phyloP scores from a whole-genome alignment of 2,113 vertebrate genomes.

The Camelus dromedarius region DNA sequence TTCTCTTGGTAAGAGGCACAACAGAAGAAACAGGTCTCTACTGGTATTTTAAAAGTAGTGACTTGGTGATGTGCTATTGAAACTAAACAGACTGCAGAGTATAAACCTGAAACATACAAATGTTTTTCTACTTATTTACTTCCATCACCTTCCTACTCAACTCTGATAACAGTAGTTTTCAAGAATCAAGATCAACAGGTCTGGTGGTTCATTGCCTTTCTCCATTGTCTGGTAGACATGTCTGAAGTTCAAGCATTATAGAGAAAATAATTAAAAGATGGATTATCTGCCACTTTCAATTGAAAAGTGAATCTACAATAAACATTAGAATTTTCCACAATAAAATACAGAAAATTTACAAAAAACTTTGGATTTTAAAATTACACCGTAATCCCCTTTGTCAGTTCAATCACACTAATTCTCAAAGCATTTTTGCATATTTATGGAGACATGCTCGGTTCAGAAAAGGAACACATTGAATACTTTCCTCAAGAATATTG shows the following conservation, averaged over 20 bases:
- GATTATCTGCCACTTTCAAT: conserved; percentile 35
- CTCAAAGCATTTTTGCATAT: background rate
- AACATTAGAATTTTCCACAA: conserved; percentile 32
- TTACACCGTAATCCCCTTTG: background rate
- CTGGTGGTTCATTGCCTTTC: background rate
- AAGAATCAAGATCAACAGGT: background rate
- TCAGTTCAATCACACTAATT: background rate
- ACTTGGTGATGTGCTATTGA: background rate
- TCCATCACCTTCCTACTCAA: background rate
- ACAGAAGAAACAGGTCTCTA: background rate
- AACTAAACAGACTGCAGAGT: background rate
- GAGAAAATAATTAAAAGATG: background rate
- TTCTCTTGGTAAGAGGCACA: conserved; percentile 56
- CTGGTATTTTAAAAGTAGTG: background rate
- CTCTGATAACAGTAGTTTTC: background rate
- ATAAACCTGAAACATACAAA: background rate
- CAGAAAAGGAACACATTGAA: background rate
- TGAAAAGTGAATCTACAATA: conserved; percentile 40
- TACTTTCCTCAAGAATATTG: background rate
- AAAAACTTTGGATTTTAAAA: conserved; percentile 53
- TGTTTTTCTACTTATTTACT: background rate
- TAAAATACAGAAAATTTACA: conserved; percentile 11
- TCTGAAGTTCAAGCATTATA: background rate
- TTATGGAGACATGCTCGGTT: background rate
- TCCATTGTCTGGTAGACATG: background rate